Percentiles rank a stretch among this genome's conserved stretches.
Conservation (phyloP, 2,888 invertebrate genomes). For the Colletes collaris region DNA sequence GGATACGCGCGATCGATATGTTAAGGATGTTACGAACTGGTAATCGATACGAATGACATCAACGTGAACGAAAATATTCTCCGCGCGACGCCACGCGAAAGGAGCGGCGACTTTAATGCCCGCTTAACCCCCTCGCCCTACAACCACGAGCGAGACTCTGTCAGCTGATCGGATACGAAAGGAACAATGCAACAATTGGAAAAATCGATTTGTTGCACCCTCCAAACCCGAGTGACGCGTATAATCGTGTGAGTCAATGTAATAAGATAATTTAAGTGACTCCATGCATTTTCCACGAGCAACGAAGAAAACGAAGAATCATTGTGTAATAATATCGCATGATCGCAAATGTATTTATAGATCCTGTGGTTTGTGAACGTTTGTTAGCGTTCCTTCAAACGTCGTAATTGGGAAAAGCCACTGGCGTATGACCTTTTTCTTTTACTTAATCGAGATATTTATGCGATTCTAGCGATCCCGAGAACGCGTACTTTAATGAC, state of each 20-base stretch:
- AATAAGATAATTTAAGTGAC: background rate
- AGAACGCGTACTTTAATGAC: background rate
- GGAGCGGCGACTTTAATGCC: background rate
- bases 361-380: slow-evolving; percentile 9
- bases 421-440: background rate
- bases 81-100: background rate
- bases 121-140: background rate
- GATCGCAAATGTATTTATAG: slow-evolving; percentile 53
- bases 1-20: no score
- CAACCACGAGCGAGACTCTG: no score
- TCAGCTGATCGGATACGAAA: no score
- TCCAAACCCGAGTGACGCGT: no score
- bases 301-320: slow-evolving; percentile 13
- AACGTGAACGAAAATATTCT: slow-evolving; percentile 2
- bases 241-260: no score
- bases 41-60: background rate
- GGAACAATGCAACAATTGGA: no score
- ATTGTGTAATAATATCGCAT: slow-evolving; percentile 39
- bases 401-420: slow-evolving; percentile 33
- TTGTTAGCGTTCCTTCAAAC: slow-evolving; percentile 3
- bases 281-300: slow-evolving; percentile 12
- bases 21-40: no score
- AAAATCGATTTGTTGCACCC: no score
- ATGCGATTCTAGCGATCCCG: background rate
- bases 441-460: background rate